Conservation (phyloP, 1,140 invertebrate species). For the Eriocheir sinensis region DNA sequence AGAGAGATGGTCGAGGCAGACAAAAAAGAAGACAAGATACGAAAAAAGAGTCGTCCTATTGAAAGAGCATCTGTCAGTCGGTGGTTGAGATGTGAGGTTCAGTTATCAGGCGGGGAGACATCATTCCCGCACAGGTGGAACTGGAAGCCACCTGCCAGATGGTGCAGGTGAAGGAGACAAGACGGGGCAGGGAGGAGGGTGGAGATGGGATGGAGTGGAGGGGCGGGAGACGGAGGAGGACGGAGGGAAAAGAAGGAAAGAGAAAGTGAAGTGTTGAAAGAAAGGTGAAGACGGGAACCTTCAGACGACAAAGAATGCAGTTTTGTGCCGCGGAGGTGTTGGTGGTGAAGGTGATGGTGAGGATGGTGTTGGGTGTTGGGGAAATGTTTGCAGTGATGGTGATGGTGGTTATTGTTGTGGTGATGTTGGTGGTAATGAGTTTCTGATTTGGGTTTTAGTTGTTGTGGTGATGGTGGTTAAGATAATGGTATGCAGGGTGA, state of each 20-base stretch:
- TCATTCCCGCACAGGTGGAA: conserved; percentile 62
- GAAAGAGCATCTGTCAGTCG: conserved; percentile 46
- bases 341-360: background rate
- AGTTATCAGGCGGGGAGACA: conserved; percentile 64
- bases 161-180: background rate
- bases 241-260: background rate
- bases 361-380: background rate
- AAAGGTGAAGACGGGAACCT: conserved; percentile 1
- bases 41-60: conserved; percentile 35
- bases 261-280: background rate
- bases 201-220: background rate
- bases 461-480: background rate
- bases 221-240: background rate
- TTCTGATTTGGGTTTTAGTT: no score
- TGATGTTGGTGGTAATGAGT: background rate
- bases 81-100: conserved; percentile 38
- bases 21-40: conserved; percentile 25
- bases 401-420: no score
- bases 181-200: background rate
- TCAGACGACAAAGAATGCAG: conserved; percentile 46
- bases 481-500: background rate
- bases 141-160: conserved; percentile 50
- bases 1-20: background rate
- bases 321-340: background rate
- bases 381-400: background rate